Base-by-base conservation (phyloP, 1,140 invertebrate genomes). In the Drosophila asahinai region DNA sequence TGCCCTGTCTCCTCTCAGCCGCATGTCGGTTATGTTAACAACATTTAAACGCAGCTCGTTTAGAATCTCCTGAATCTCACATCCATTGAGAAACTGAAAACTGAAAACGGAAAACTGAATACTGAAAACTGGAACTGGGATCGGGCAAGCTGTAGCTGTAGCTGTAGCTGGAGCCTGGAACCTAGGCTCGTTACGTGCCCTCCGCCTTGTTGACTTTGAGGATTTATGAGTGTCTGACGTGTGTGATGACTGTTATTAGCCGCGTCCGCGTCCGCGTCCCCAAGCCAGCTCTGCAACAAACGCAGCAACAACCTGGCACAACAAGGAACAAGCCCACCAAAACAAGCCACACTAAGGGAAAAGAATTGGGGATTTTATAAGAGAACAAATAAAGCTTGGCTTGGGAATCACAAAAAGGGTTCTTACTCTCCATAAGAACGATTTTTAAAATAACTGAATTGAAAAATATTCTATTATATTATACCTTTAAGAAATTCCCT, bases 181-280 rank as follows among this genome's bases (percentile, higher is more conserved):
- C 58, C 59, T 77, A 58, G 63, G 54, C 67, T 81, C 59, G 68
- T 60, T 73, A 61, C 59, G 71, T 61, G 79, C 57, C 61, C 55
- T 75, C 68, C 65, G 81, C 59, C 79, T 90, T 86, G 86, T 86
- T 91, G 86, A 91, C 83, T 86, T 83, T 81, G 80, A 92, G 91
- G 82, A 92, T 92, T 92, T 92, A 92, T 92, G 84, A 92, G 86
- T 90, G 90, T 92, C 90, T 86, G 86, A 89, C 84, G 81, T 91
- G 82, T 90, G 86, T 86, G 90, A 92, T 92, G 90, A 92, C 90
- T 92, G 90, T 92, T 92, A 92, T 92, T 92, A 92, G 86, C 86
- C 73, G 48, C 77, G 70, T 77, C 82, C 74, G 52, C 73, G 59
- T 72, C 52, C 58, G 54, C 63, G 25, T 78, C 74, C 57, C 57